Percentiles rank a stretch among this genome's conserved stretches.
Conservation (phyloP, 2,888 invertebrate species). For the Hololepta plana region DNA sequence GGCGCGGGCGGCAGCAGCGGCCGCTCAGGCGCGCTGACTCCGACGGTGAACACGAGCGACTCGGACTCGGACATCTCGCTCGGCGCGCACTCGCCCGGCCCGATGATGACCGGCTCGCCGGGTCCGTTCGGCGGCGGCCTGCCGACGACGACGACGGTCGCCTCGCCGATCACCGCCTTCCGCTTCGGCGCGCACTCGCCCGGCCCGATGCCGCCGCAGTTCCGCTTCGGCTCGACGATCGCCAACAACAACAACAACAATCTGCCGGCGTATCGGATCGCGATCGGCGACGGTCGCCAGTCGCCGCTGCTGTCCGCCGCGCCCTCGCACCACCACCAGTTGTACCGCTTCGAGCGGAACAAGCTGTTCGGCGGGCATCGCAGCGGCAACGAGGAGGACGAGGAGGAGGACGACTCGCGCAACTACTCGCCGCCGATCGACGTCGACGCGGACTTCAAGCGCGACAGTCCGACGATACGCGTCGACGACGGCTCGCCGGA, state of each 20-base stretch:
- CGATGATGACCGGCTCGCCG: slow-evolving; percentile 20
- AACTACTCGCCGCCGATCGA: slow-evolving; percentile 16
- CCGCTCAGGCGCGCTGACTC: slow-evolving; percentile 26
- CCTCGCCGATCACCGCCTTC: slow-evolving; percentile 23
- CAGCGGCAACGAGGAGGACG: background rate
- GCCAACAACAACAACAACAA: slow-evolving; percentile 6
- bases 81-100: slow-evolving; percentile 25
- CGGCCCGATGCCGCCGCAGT: slow-evolving; percentile 28
- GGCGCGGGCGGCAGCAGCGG: slow-evolving; percentile 22
- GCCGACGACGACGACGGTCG: slow-evolving; percentile 10
- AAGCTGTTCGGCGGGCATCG: slow-evolving; percentile 6
- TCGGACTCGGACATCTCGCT: slow-evolving; percentile 29
- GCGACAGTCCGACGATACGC: slow-evolving; percentile 6
- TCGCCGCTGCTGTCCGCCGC: too few species aligned
- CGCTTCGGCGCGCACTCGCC: slow-evolving; percentile 28
- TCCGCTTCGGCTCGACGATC: slow-evolving; percentile 22
- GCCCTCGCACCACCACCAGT: slow-evolving; percentile 7
- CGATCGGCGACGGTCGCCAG: too few species aligned
- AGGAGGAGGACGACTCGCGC: too few species aligned
- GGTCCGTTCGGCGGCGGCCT: slow-evolving; percentile 14
- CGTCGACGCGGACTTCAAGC: slow-evolving; percentile 12
- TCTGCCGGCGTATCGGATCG: too few species aligned
- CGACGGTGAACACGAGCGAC: slow-evolving; percentile 19
- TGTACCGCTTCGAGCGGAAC: slow-evolving; percentile 1
- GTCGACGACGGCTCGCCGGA: too few species aligned